phyloP scores from a whole-genome alignment of 2,888 invertebrate species.

The Phanerotoma sp. region DNA sequence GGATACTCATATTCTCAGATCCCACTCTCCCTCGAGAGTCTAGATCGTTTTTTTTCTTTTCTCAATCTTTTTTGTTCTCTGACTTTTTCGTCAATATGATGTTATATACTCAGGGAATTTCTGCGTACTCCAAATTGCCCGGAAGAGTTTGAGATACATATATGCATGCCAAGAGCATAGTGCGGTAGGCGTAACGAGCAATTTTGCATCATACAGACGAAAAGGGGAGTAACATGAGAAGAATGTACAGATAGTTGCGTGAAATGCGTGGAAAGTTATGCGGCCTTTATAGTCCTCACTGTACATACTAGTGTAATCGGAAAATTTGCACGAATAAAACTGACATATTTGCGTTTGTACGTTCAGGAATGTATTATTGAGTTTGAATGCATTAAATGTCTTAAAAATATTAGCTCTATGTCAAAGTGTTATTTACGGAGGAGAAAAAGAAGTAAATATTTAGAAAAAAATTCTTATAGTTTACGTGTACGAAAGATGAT shows the following conservation, averaged over 20 bases:
- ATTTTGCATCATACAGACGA: slow-evolving; percentile 24
- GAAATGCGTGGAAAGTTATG: slow-evolving; percentile 19
- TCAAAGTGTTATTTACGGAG: too few species aligned
- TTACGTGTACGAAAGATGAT: too few species aligned
- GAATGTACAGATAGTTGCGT: slow-evolving; percentile 6
- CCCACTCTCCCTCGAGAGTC: slow-evolving; percentile 2
- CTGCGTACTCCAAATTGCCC: background rate
- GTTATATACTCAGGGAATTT: too few species aligned
- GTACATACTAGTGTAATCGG: slow-evolving; percentile 36
- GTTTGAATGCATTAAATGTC: too few species aligned
- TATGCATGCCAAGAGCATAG: slow-evolving; percentile 14
- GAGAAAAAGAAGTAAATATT: too few species aligned
- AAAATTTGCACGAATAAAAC: slow-evolving; percentile 33
- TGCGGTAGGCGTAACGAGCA: slow-evolving; percentile 26
- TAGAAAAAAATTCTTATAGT: too few species aligned
- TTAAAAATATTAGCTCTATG: too few species aligned
- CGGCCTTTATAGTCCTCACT: slow-evolving; percentile 8
- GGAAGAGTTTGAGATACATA: background rate
- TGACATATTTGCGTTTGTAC: slow-evolving; percentile 1
- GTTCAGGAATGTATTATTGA: background rate
- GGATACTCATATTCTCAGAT: slow-evolving; percentile 7
- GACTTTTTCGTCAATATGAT: too few species aligned
- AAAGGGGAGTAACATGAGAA: slow-evolving; percentile 18
- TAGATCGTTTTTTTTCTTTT: too few species aligned
- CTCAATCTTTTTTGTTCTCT: too few species aligned